Conservation (phyloP, 2,113 vertebrate species). For the Cyprinodon brontotheroides region DNA sequence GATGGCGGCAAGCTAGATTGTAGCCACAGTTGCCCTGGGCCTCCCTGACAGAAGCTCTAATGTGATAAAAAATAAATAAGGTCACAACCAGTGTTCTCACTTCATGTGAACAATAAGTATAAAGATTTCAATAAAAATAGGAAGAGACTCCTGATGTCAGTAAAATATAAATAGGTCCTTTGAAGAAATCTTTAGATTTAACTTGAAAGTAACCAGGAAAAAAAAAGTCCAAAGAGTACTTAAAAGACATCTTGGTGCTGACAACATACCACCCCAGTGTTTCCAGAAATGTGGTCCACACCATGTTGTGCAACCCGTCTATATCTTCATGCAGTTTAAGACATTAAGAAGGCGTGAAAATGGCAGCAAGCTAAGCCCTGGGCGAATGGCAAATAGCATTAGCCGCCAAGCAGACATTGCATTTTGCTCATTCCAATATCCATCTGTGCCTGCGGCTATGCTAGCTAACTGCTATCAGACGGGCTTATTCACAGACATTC, state of each 20-base stretch:
- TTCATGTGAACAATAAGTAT: too few relatives aligned
- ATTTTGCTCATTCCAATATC: conserved; percentile 70
- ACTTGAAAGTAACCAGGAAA: conserved; percentile 11
- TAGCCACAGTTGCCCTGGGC: too few relatives aligned
- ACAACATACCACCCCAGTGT: conserved; percentile 18
- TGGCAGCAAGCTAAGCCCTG: conserved; percentile 75
- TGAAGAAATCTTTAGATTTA: background rate
- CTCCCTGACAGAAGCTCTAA: too few relatives aligned
- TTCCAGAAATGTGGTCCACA: conserved; percentile 28
- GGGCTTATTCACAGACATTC: conserved; percentile 72
- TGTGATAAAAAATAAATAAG: too few relatives aligned
- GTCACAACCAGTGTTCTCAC: too few relatives aligned
- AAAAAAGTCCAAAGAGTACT: conserved; percentile 5
- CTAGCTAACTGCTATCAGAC: conserved; percentile 65
- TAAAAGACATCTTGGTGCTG: conserved; percentile 22
- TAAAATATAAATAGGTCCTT: background rate
- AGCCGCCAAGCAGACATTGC: conserved; percentile 63
- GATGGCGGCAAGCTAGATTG: too few relatives aligned
- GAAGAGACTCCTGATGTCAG: too few relatives aligned
- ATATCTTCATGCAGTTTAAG: conserved; percentile 67
- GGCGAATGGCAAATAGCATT: conserved; percentile 74
- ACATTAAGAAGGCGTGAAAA: conserved; percentile 78
- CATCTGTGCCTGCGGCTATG: conserved; percentile 58
- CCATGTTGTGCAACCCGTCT: conserved; percentile 59
- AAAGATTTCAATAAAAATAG: too few relatives aligned